Evolutionary conservation across 2,113 vertebrate species (phyloP).

Genomic region (Potamarius usumacintae): DNA sequence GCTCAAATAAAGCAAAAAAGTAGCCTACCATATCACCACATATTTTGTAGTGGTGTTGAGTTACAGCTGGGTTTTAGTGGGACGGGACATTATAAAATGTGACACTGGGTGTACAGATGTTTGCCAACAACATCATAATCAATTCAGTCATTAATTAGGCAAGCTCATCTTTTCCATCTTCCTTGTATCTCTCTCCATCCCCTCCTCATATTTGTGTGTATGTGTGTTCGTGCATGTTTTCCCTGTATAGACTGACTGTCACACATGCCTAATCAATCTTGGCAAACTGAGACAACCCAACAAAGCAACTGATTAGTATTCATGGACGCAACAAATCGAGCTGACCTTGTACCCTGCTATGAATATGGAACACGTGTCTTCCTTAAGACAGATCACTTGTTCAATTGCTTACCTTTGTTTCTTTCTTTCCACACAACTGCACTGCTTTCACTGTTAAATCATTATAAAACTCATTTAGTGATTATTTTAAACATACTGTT

Average conservation of each 20-base stretch:
- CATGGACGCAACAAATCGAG: constrained; percentile 60
- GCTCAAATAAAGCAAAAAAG: not conserved
- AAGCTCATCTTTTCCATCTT: constrained; percentile 57
- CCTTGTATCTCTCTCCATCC: constrained; percentile 39
- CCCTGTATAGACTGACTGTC: constrained; percentile 59
- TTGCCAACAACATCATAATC: constrained; percentile 60
- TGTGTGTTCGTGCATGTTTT: constrained; percentile 40
- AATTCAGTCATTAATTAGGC: constrained; percentile 65
- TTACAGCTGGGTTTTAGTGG: not conserved
- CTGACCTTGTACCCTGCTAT: constrained; percentile 48
- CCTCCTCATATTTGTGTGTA: constrained; percentile 32
- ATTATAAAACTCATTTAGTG: not conserved
- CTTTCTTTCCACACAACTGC: not conserved
- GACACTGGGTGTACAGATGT: constrained; percentile 55
- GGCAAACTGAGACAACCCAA: constrained; percentile 67
- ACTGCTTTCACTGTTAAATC: not conserved
- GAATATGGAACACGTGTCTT: constrained; percentile 42
- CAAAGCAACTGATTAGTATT: constrained; percentile 73
- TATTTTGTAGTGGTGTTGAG: not conserved
- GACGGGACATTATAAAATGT: constrained; percentile 35
- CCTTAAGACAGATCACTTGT: constrained; percentile 42
- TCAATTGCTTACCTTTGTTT: constrained; percentile 5
- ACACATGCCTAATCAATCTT: constrained; percentile 67
- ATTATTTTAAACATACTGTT: not conserved
- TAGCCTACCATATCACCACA: not conserved